Conservation (phyloP, 2,888 invertebrate species). For the Macroteleia sp. region DNA sequence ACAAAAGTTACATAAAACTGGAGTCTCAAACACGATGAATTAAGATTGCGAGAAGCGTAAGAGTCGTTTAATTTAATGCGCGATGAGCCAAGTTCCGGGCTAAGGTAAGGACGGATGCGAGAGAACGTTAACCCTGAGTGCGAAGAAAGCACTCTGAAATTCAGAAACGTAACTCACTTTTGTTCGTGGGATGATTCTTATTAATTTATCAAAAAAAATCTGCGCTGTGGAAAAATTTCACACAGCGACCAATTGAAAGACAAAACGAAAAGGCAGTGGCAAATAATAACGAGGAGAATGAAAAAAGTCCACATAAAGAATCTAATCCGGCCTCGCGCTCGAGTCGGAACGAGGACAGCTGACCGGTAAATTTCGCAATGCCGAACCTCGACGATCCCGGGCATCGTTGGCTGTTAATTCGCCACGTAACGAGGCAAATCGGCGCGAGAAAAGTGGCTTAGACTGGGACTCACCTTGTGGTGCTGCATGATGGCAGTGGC, state of each 20-base stretch:
- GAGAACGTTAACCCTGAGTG: constrained; percentile 39
- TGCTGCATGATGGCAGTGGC: constrained; percentile 90
- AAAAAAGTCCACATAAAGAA: neutral
- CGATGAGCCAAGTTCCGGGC: constrained; percentile 52
- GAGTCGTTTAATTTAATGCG: constrained; percentile 56
- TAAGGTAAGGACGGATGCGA: constrained; percentile 48
- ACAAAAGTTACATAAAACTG: constrained; percentile 41
- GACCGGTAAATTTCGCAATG: constrained; percentile 46
- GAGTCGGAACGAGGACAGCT: constrained; percentile 32
- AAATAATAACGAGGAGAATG: neutral
- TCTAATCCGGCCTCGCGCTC: constrained; percentile 27
- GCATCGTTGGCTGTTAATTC: constrained; percentile 18
- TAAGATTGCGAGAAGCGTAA: constrained; percentile 39
- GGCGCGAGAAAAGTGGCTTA: constrained; percentile 36
- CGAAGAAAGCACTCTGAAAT: constrained; percentile 2
- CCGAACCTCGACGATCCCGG: constrained; percentile 12
- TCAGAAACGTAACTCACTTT: constrained; percentile 1
- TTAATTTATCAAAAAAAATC: too few relatives aligned
- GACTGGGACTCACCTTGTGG: constrained; percentile 81
- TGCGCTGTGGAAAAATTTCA: too few relatives aligned
- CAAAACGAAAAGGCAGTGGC: neutral
- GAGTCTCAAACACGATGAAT: constrained; percentile 33
- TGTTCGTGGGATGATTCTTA: too few relatives aligned
- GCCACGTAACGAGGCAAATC: constrained; percentile 39
- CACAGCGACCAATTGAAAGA: too few relatives aligned